A percentile compares a stretch with the other conserved stretches of the same genome.
These are phyloP conservation scores for Paracentrotus lividus DNA, from an alignment of 53 echinoderm and acorn worm species.

Conservation along the genomic window DNA sequence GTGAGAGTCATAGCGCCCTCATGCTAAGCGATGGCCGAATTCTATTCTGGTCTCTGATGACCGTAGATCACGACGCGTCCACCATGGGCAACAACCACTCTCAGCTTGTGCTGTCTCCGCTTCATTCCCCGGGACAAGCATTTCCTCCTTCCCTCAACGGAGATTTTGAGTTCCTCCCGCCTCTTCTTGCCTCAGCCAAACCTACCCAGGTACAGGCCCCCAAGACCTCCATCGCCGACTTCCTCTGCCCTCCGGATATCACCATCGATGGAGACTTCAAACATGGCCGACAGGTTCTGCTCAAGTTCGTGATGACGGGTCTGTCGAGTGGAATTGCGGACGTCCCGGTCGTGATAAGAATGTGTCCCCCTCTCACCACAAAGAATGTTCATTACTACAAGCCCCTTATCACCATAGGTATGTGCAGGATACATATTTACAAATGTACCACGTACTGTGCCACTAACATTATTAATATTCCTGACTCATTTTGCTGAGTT, in stretches of 20 bases:
- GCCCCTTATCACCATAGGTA: constrained; percentile 87
- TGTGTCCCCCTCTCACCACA: constrained; percentile 98
- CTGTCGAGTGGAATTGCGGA: constrained; percentile 86
- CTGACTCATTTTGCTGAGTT: too few species aligned
- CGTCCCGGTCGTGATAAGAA: constrained; percentile 84
- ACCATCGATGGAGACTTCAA: constrained; percentile 58
- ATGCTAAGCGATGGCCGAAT: constrained; percentile 97
- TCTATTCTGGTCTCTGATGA: constrained; percentile 94
- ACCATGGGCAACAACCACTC: constrained; percentile 73
- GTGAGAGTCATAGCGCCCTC: constrained; percentile 87
- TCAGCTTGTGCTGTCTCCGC: constrained; percentile 92
- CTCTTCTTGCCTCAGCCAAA: constrained; percentile 66
- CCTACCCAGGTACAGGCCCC: constrained; percentile 57
- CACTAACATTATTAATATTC: too few species aligned
- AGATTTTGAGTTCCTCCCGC: constrained; percentile 94
- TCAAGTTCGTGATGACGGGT: constrained; percentile 98
- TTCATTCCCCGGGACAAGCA: constrained; percentile 82
- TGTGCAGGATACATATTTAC: too few species aligned
- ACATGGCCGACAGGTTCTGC: constrained; percentile 79
- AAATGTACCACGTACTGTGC: too few species aligned
- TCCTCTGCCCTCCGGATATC: constrained; percentile 86
- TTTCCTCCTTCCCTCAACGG: constrained; percentile 75
- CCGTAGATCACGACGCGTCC: constrained; percentile 82
- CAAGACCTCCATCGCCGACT: constrained; percentile 85
- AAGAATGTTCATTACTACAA: constrained; percentile 91